Base-by-base conservation (phyloP, 2,888 invertebrate genomes). In the Eilema griseolum region DNA sequence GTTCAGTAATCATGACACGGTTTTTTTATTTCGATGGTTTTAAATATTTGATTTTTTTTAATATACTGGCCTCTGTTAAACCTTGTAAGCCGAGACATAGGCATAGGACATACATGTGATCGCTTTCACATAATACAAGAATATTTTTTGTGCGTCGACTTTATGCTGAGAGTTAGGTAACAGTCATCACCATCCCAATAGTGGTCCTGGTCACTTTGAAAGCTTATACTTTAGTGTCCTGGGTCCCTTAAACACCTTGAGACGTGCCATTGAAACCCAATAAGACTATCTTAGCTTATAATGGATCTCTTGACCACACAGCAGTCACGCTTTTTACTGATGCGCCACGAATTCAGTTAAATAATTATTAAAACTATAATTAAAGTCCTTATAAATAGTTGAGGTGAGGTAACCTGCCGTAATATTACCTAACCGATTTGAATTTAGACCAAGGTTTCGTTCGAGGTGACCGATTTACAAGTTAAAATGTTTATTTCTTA, bases 401-500 rank as follows among this genome's bases (percentile, higher is more conserved):
- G 41, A 52, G 20, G 10, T 20, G 46, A 46, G 20, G 46, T 46
- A 46, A 46, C 20, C 5, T 46, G 46, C 46, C 20, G 52, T 52
- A 52, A 52, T 8, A 52, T 52, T 52, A 52, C 52, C 52, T 52
- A 52, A 52, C 20, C 52, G 52, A 52, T 52, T 52, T 52, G 52
- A 52, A 52, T 52, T 52, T 52, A 52, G 52, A 52, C 20, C 52
- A 52, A 52, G 52, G 52, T 52, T 52, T 52, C 52, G n/a, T 52
- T 20, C n/a, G 20, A 52, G 52, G 52, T 52, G 20, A 52, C 52
- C 52, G 52, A 52, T 52, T 52, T 63, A 56, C 57, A 24, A 56
- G 65, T 31, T 65, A 64, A 37, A 61, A 71, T 52, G 52, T 52
- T 52, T 52, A 52, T 10, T 52, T 52, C 7, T 52, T n/a, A n/a